Conservation (phyloP, 2,888 invertebrate species). For the Lithophane leautieri region DNA sequence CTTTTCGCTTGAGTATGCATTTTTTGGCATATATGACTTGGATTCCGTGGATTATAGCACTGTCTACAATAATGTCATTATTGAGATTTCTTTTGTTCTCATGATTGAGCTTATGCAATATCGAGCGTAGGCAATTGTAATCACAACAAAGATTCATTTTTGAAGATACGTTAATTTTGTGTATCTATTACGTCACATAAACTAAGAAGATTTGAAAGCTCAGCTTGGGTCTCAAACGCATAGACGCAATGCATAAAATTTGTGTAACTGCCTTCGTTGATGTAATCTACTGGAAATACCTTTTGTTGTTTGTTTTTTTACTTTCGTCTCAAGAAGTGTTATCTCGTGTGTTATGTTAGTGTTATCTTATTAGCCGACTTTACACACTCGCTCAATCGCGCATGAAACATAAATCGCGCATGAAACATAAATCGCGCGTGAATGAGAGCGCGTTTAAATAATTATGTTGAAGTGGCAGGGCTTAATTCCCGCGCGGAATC, state of each 20-base stretch:
- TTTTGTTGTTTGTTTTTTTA: too few relatives aligned
- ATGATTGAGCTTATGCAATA: neutral
- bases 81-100: neutral
- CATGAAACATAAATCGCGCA: neutral
- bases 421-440: neutral
- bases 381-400: neutral
- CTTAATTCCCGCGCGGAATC: neutral
- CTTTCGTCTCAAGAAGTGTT: neutral
- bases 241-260: neutral
- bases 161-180: neutral
- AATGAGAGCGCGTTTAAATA: neutral
- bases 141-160: neutral
- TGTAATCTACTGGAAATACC: neutral
- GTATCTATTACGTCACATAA: neutral
- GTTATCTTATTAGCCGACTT: neutral
- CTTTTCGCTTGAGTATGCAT: neutral
- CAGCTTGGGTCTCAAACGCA: neutral
- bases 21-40: constrained; percentile 24
- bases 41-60: constrained; percentile 27
- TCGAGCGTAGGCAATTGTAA: neutral
- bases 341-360: neutral
- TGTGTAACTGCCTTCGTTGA: neutral
- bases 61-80: neutral
- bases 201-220: constrained; percentile 5
- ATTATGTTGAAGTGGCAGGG: neutral